Evolutionary conservation across 1,140 invertebrate species (phyloP), one percentile per base, ranked within the genome.

Genomic region (Drosophila willistoni): DNA sequence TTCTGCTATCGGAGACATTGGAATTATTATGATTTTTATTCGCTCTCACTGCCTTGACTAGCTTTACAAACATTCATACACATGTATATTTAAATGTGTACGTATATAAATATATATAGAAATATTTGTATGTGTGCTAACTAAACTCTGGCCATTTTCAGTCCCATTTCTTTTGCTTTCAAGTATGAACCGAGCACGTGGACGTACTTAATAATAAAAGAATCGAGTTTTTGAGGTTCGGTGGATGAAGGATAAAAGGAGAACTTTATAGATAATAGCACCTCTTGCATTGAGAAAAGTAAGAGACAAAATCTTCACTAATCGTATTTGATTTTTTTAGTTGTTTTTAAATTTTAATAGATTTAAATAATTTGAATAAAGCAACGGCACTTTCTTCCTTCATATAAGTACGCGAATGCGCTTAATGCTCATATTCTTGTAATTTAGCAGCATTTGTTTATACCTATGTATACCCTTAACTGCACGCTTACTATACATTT

Each of bases 11-110:
- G 70, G 73, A 79, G 54, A 68, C 77, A 84, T 84, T 83, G 76
- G 76, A 78, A 77, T 83, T 87, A 87, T 82, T 87, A 82, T 81
- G 69, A 80, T 72, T 72, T 71, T 64, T 81, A 80, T 79, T 77
- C 79, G 80, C 74, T 85, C 78, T 81, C 59, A 44, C 41, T 67
- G 70, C 39, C 36, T 29, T 29, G 29, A 42, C 62, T 71, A 47
- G 68, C 63, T 4, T 14, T 62, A 44, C 51, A 33, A 41, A 44
- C 51, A 33, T 55, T 33, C 64, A 61, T 65, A 33, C 13, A 14
- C 42, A 64, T 25, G 56, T 29, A 22, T 39, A 59, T 29, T 14
- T 3, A 25, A 25, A 25, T 4, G 3, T 25, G 22, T 22, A 2
- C 19, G 19, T 22, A 22, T 22, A 22, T 54, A 54, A 9, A 39